Conservation (phyloP, 2,888 invertebrate genomes). For the Lasiommata megera region DNA sequence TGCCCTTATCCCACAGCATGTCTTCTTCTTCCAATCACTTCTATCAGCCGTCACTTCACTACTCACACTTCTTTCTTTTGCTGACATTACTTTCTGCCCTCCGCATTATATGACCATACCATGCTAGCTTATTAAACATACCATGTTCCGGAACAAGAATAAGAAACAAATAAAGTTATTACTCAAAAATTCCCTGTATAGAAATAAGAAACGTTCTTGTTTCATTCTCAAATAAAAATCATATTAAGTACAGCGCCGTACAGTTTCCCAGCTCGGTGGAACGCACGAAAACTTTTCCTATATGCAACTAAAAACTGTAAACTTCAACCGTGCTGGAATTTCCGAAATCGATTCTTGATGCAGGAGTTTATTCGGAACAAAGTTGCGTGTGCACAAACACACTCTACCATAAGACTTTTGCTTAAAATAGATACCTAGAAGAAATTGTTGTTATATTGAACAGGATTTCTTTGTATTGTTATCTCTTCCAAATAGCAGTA, state of each 20-base stretch:
- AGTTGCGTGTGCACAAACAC: conserved; percentile 13
- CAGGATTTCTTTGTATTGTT: no score
- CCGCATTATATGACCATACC: no score
- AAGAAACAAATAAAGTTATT: not conserved
- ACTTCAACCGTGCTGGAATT: conserved; percentile 23
- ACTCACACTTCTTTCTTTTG: no score
- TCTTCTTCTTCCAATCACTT: no score
- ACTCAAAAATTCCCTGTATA: not conserved
- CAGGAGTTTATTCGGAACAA: conserved; percentile 23
- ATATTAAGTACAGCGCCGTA: conserved; percentile 18
- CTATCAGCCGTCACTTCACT: no score
- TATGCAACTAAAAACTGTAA: conserved; percentile 27
- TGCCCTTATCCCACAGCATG: no score
- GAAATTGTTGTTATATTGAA: no score
- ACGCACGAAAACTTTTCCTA: conserved; percentile 26
- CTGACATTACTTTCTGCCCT: no score
- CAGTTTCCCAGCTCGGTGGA: conserved; percentile 15
- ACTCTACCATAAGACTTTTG: not conserved
- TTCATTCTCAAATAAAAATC: conserved; percentile 19
- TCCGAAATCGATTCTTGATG: conserved; percentile 28
- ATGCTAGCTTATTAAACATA: no score
- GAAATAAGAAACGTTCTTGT: not conserved
- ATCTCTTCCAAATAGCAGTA: no score
- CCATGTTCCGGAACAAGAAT: no score
- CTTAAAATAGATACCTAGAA: no score